Base-by-base conservation (phyloP, 2,797 vertebrate genomes). In the Rachycentron canadum region DNA sequence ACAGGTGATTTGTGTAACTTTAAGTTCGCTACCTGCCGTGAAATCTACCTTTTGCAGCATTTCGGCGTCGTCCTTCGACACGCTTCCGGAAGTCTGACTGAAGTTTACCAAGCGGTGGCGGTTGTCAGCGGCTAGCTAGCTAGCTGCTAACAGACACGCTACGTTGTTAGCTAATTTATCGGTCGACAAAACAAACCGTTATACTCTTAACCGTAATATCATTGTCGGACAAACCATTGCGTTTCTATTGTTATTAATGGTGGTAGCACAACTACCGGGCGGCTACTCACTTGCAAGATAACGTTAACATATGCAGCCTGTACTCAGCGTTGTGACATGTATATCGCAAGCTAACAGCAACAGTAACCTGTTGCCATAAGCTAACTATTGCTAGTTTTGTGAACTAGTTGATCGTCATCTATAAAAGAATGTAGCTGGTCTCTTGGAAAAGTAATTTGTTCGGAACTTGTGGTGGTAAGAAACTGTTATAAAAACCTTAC, bases 91-190 rank as follows among this genome's bases (percentile, higher is more conserved):
- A 69, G 52, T 58, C 1, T 4, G 16, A 5, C 2, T 23, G 17
- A 26, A 4, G 25, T 64, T 40, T 28, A 43, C 4, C 11, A 3
- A 19, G n/a, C n/a, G 58, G 0, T 41, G 12, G 7, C 17, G 13
- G 17, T 38, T 69, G 57, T 6, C 5, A 23, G 6, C 7, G 26
- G 60, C 57, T 52, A 55, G 78, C 60, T 47, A 69, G 78, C 63
- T 47, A 69, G 64, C 74, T 36, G 74, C 76, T 88, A 85, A 67
- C 49, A 0, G 64, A 6, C 52, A 7, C n/a, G 73, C 73, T 65
- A 76, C 23, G 2, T 23, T 28, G 47, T 38, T 71, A 41, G 86
- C 52, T 67, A 65, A 67, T 23, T 3, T 26, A 9, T 40, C n/a
- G 5, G 1, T 8, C 34, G 5, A 19, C 23, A 14, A 7, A 14